phyloP scores from a whole-genome alignment of 2,888 invertebrate species.

The Melanotus villosus region DNA sequence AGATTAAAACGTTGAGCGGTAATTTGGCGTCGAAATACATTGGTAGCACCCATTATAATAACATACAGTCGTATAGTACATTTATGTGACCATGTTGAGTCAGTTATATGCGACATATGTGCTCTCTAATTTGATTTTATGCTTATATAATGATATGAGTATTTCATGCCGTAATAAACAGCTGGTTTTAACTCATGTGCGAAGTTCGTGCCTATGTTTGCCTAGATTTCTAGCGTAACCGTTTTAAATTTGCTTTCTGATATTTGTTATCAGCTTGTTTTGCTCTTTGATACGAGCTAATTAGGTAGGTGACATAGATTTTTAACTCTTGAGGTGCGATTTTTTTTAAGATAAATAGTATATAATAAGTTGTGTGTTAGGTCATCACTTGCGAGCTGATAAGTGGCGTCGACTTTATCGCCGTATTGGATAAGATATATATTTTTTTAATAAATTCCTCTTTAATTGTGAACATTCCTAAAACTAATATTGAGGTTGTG shows the following conservation, averaged over 20 bases:
- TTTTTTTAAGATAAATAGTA: background rate
- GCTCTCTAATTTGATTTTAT: slow-evolving; percentile 46
- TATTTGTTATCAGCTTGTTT: slow-evolving; percentile 11
- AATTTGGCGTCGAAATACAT: slow-evolving; percentile 38
- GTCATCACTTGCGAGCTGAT: background rate
- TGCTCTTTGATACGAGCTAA: slow-evolving; percentile 2
- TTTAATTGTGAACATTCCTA: too few species aligned
- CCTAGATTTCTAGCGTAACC: background rate
- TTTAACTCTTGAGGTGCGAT: background rate
- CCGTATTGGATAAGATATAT: background rate
- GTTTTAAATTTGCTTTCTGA: slow-evolving; percentile 12
- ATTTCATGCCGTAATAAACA: slow-evolving; percentile 41
- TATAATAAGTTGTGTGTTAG: background rate
- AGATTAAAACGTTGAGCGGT: slow-evolving; percentile 28
- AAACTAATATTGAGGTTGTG: too few species aligned
- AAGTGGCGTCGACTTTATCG: background rate
- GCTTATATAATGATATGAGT: slow-evolving; percentile 45
- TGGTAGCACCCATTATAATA: slow-evolving; percentile 26
- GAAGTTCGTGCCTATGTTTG: slow-evolving; percentile 27
- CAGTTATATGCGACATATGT: slow-evolving; percentile 43
- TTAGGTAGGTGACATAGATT: background rate
- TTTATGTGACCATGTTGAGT: slow-evolving; percentile 41
- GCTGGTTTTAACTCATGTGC: slow-evolving; percentile 34
- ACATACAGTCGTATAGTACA: slow-evolving; percentile 37
- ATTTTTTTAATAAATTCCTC: too few species aligned